Percentiles rank a stretch among this genome's conserved stretches.
These are phyloP conservation scores for Cacatua alba DNA, from an alignment of 2,113 vertebrate genomes.

Conservation along the genomic window DNA sequence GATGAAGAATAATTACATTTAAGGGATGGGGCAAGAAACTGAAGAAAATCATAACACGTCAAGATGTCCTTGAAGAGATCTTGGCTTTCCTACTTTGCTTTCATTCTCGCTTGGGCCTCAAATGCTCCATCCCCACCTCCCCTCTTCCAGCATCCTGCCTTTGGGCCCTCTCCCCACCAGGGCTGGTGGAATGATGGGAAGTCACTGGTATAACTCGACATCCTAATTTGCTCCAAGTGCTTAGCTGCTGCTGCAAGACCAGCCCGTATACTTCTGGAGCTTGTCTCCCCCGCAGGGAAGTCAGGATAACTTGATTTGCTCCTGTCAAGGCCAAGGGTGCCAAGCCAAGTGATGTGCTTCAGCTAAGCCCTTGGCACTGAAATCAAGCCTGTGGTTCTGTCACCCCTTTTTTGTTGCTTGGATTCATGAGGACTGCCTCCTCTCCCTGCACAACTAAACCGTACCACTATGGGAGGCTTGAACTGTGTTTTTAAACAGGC, in stretches of 20 bases:
- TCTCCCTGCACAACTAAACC: neutral
- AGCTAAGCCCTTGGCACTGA: slow-evolving; percentile 56
- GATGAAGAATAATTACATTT: neutral
- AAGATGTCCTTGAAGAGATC: neutral
- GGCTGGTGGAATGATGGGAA: neutral
- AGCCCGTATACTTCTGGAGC: slow-evolving; percentile 15
- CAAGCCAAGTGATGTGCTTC: slow-evolving; percentile 58
- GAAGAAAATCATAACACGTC: neutral
- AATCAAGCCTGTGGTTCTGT: slow-evolving; percentile 52
- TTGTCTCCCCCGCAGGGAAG: slow-evolving; percentile 2
- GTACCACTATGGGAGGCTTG: slow-evolving; percentile 20
- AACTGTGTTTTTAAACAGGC: slow-evolving; percentile 57
- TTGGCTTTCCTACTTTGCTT: neutral
- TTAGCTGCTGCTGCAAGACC: slow-evolving; percentile 54
- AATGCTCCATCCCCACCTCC: neutral
- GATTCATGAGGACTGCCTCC: slow-evolving; percentile 48
- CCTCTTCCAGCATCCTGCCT: neutral
- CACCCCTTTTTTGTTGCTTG: slow-evolving; percentile 63
- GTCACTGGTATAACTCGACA: neutral
- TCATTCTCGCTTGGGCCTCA: neutral
- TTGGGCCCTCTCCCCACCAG: neutral
- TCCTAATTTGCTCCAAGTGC: slow-evolving; percentile 46
- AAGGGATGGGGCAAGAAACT: neutral
- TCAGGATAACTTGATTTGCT: slow-evolving; percentile 48
- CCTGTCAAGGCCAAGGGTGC: slow-evolving; percentile 58